Evolutionary conservation across 2,113 vertebrate species (phyloP), one percentile per base, ranked within the genome.

Genomic region (Charadrius vociferus): DNA sequence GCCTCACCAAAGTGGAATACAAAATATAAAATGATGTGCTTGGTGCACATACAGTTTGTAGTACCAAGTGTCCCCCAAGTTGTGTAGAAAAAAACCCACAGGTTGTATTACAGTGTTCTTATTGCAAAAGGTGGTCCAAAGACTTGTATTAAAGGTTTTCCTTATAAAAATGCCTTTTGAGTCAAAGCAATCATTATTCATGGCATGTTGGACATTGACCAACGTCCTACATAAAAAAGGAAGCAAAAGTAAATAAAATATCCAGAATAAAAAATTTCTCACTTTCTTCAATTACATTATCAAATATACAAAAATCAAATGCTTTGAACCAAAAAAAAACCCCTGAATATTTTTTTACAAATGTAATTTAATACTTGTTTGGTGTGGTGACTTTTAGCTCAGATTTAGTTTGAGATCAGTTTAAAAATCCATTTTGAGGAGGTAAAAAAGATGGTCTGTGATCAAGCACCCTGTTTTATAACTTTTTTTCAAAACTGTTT

Each of bases 31-130:
- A 26, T 22, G 1, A 18, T 3, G 30, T 37, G 12, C 26, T 53
- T 29, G 27, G 3, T 59, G 8, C 3, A 29, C 2, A 1, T 3
- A 10, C 5, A 34, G 9, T 55, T 58, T 41, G 9, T 29, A 67
- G n/a, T 20, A 70, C 3, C 12, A 21, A 39, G 22, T 1, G 3
- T 62, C 2, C 10, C 1, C 1, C 34, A 36, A 66, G 36, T 50
- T 77, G 36, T 62, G 14, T 20, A 82, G 30, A 45, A 43, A 86
- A 65, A 17, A 5, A 39, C 73, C 53, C 19, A 6, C 14, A 70
- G 49, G 16, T 15, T 82, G 3, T 14, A 16, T 43, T 37, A 27
- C 3, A 37, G 6, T 37, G 15, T 27, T 24, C 21, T 58, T 11
- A 17, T 41, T 9, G 20, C 26, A 50, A 63, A 81, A 68, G 7